A percentile compares a stretch with the other conserved stretches of the same genome.
Evolutionary conservation across 2,888 invertebrate genomes (phyloP).

Genomic region (Xanthorhoe designata): DNA sequence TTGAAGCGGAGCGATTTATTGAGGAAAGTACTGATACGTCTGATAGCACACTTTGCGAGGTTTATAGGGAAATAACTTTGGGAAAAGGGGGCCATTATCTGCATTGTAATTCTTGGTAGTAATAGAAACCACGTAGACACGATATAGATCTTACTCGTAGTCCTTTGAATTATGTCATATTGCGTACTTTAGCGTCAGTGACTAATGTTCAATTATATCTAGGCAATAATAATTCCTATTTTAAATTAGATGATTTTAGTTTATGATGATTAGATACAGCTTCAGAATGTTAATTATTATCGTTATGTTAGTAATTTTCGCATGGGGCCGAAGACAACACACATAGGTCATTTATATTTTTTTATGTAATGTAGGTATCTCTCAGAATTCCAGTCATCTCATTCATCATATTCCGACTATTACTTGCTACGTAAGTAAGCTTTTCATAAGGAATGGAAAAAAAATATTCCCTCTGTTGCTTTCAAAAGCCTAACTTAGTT

Average conservation of each 20-base stretch:
- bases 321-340: too few relatives aligned
- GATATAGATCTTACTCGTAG: background rate
- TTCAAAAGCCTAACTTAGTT: background rate
- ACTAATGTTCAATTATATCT: too few relatives aligned
- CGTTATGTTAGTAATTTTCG: too few relatives aligned
- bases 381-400: background rate
- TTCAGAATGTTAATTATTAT: too few relatives aligned
- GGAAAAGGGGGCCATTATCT: slow-evolving; percentile 12
- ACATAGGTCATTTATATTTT: too few relatives aligned
- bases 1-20: slow-evolving; percentile 32
- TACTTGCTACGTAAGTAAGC: background rate
- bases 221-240: too few relatives aligned
- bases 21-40: slow-evolving; percentile 21
- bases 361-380: too few relatives aligned
- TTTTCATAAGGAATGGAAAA: background rate
- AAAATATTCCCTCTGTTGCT: background rate
- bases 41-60: slow-evolving; percentile 22
- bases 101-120: background rate
- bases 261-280: too few relatives aligned
- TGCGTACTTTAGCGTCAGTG: background rate
- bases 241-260: too few relatives aligned
- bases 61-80: slow-evolving; percentile 22
- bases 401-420: background rate
- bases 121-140: background rate
- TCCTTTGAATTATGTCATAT: background rate